A percentile compares a stretch with the other conserved stretches of the same genome.
phyloP scores from a whole-genome alignment of 2,888 invertebrate species.

The Strigamia crassipes region DNA sequence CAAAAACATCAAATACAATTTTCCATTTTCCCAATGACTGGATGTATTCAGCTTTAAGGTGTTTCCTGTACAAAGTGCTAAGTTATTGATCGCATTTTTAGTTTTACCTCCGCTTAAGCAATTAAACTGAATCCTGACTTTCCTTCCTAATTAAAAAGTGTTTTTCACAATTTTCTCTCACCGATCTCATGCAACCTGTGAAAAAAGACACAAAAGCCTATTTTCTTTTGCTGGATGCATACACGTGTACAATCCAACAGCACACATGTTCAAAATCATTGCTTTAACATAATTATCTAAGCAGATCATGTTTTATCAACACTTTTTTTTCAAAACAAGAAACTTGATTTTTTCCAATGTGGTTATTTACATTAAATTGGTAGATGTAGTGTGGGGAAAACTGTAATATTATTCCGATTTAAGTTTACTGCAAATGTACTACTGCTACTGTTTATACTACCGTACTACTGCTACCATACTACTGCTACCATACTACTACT shows the following conservation, averaged over 20 bases:
- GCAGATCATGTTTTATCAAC: too few relatives aligned
- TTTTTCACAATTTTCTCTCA: background rate
- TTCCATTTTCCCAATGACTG: background rate
- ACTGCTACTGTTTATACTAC: too few relatives aligned
- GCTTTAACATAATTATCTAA: too few relatives aligned
- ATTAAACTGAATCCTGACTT: slow-evolving; percentile 14
- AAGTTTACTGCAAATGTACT: too few relatives aligned
- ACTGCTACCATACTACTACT: slow-evolving; percentile 17
- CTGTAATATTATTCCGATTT: too few relatives aligned
- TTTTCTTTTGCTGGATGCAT: background rate
- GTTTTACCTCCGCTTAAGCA: background rate
- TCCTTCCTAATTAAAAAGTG: slow-evolving; percentile 15
- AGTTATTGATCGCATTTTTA: background rate
- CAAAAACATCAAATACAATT: background rate
- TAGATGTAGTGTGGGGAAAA: too few relatives aligned
- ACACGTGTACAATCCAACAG: background rate
- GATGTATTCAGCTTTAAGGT: background rate
- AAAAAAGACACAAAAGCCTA: background rate
- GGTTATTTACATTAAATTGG: too few relatives aligned
- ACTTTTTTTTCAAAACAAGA: too few relatives aligned
- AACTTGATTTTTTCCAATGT: too few relatives aligned
- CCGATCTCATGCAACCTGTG: background rate
- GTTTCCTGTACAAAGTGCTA: background rate
- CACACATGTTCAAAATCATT: too few relatives aligned
- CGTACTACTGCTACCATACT: too few relatives aligned